Conservation (phyloP, 1,140 invertebrate genomes). For the Zaprionus tsacasi region DNA sequence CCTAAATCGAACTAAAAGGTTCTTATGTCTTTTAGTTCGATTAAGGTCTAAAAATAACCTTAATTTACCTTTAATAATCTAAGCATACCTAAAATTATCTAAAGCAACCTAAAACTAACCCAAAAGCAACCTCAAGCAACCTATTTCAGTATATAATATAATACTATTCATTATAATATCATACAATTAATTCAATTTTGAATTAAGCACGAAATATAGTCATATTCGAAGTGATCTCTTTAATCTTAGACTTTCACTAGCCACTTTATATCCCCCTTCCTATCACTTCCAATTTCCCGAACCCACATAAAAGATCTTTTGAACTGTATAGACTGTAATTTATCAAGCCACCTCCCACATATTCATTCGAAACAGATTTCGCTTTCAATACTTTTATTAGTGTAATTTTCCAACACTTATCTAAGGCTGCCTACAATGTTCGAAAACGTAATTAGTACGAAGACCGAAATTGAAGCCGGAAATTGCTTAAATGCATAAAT, state of each 20-base stretch:
- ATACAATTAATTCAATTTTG: too few species aligned
- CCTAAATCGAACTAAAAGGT: too few species aligned
- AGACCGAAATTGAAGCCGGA: slow-evolving; percentile 45
- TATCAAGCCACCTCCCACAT: neutral
- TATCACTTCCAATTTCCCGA: neutral
- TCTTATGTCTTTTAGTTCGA: too few species aligned
- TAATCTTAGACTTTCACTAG: neutral
- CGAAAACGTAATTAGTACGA: slow-evolving; percentile 50
- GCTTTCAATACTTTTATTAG: slow-evolving; percentile 6
- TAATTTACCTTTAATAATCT: too few species aligned
- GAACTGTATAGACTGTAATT: slow-evolving; percentile 15
- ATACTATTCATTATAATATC: too few species aligned
- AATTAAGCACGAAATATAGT: neutral
- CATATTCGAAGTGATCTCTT: neutral
- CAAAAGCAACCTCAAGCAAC: too few species aligned
- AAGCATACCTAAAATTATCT: too few species aligned
- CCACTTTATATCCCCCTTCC: neutral
- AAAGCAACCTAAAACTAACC: too few species aligned
- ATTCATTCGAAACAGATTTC: neutral
- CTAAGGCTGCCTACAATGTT: slow-evolving; percentile 11
- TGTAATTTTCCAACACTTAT: slow-evolving; percentile 29
- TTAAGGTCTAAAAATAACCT: too few species aligned
- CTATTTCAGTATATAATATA: too few species aligned
- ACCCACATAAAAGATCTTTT: neutral
- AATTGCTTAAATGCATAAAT: slow-evolving; percentile 66